Base-by-base conservation (phyloP, 2,113 vertebrate genomes). In the Cyprinodon brontotheroides region DNA sequence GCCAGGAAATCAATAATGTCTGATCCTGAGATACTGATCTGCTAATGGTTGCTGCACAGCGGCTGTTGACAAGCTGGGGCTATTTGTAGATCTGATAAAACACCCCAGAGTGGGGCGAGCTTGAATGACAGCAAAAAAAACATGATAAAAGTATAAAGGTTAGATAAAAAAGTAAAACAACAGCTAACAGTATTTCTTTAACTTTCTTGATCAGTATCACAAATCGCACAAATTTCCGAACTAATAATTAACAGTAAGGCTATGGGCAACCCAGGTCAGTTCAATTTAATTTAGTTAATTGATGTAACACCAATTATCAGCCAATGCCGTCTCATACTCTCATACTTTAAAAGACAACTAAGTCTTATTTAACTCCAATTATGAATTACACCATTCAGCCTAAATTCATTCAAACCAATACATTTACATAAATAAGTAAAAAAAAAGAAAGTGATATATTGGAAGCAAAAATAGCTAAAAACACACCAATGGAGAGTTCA, bases 61-160 rank as follows among this genome's bases (percentile, higher is more conserved):
- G 65, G 22, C 48, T 60, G 68, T 72, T 74, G 76, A 65, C 61
- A 64, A 1, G 61, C 69, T 38, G 60, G 2, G 14, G 75, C 45
- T 62, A 11, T 82, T 70, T 75, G 71, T 68, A 50, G 48, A 61
- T 83, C 75, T 69, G 75, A 78, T 72, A 68, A 82, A 75, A 81
- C 9, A 22, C 50, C n/a, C 67, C 15, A 11, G 68, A 43, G 41
- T 61, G 10, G 4, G 38, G 68, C 38, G 15, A 47, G 9, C 41
- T 53, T 70, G 38, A 70, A 70, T 60, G 14, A 40, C 64, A 14
- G 64, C 14, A 14, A 70, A 41, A 41, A 2, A 41, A 60, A 60
- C 40, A 29, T 36, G 14, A 13, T 12, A n/a, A 53, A 13, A 43
- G 1, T n/a, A 64, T 64, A 36, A 14, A n/a, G 3, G 29, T 37